Evolutionary conservation across 1,140 invertebrate species (phyloP), one percentile per base, ranked within the genome.

Genomic region (Cotesia chilonis): DNA sequence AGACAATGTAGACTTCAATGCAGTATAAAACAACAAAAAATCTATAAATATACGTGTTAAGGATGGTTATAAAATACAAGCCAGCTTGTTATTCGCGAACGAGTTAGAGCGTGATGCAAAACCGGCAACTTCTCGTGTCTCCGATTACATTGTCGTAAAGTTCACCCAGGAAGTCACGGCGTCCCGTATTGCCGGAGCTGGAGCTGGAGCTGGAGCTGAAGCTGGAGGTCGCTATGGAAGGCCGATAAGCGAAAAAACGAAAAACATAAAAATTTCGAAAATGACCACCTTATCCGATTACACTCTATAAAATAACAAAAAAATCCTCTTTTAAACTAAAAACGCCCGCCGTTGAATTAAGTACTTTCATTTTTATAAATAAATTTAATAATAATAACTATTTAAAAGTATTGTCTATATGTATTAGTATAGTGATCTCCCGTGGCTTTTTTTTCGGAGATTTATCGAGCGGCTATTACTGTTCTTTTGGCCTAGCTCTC

Each of bases 401-500:
- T 28, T 28, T 28, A 28, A 28, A 28, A 28, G 28, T 28, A 28
- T 28, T 28, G 28, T 28, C 28, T 28, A 28, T 28, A 28, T 28
- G 28, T 28, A 14, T 14, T 14, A 14, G 14, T 14, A 38, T 65
- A 9, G 4, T 65, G 59, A 63, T 63, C 60, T 41, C 59, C 67
- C 52, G 67, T 70, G 57, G 68, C 37, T 72, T 66, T 68, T 68
- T 67, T 68, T n/a, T 36, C 5, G 35, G 10, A 72, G 28, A 41
- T 71, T 65, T 72, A 67, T 72, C 37, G 71, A 63, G 41, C 12
- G 65, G 59, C 59, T 68, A 68, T 73, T 68, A 69, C 60, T 59
- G 63, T 67, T 71, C 41, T 37, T 36, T 61, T 35, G 17, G 17
- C 7, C 20, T 57, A 28, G 28, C 28, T 28, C 28, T 28, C 3